Conservation (phyloP, 2,888 invertebrate genomes). For the Dendrolimus pini region DNA sequence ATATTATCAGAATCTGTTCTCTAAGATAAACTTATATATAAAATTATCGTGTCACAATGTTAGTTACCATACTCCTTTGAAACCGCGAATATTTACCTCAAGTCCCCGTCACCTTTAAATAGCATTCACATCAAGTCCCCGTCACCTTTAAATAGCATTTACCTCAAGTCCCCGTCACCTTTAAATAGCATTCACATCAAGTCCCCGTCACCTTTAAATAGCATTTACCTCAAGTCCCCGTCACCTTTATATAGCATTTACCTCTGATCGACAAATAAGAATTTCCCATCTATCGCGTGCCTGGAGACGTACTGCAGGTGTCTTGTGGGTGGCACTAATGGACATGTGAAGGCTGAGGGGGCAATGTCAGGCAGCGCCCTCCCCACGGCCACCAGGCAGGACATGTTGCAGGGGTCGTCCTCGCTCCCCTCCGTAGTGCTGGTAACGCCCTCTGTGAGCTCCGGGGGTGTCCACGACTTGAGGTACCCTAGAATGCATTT, state of each 20-base stretch:
- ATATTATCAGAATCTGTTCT: too few relatives aligned
- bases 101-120: too few relatives aligned
- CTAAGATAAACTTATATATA: too few relatives aligned
- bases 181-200: too few relatives aligned
- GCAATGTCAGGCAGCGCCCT: constrained; percentile 80
- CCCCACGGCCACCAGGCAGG: constrained; percentile 93
- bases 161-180: too few relatives aligned
- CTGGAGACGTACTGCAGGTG: constrained; percentile 88
- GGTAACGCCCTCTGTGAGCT: constrained; percentile 81
- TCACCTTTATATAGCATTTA: constrained; percentile 28
- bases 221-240: too few relatives aligned
- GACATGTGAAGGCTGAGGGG: constrained; percentile 28
- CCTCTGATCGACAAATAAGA: constrained; percentile 95
- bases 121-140: too few relatives aligned
- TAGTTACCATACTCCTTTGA: too few relatives aligned
- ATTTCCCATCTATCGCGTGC: constrained; percentile 93
- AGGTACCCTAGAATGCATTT: constrained; percentile 78
- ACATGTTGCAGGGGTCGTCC: constrained; percentile 80
- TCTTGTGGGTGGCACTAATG: constrained; percentile 64
- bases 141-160: too few relatives aligned
- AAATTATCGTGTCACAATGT: too few relatives aligned
- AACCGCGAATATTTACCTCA: too few relatives aligned
- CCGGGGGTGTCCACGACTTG: constrained; percentile 92
- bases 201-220: too few relatives aligned
- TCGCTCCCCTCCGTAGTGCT: constrained; percentile 77